Evolutionary conservation across 2,797 vertebrate species (phyloP), one percentile per base, ranked within the genome.

Genomic region (Linurgus olivaceus): DNA sequence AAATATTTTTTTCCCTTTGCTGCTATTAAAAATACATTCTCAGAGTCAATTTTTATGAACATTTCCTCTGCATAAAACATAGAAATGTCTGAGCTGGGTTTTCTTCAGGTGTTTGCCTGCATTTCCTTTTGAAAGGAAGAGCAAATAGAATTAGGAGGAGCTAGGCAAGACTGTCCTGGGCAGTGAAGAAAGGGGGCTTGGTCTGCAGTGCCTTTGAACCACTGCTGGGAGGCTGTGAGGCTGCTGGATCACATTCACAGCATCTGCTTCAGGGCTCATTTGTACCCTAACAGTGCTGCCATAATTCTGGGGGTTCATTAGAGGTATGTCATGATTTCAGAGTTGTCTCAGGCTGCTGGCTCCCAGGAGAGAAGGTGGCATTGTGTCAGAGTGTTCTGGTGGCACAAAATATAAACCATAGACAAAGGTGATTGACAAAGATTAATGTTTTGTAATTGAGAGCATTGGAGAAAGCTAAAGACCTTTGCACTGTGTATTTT

Each of bases 1-100:
- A 47, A 67, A 67, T 16, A 8, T 3, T 31, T 26, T 70, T 59
- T 5, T 15, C 4, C 23, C 23, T 23, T 33, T 1, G 1, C 21
- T 44, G 45, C 61, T 74, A 51, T 91, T 83, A 94, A 94, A 95
- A 86, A 80, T 78, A 11, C 75, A 51, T 91, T 90, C 38, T 55
- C 26, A 31, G 59, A 86, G 31, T 58, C n/a, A 47, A 6, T 63
- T 88, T 95, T 85, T 61, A 37, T 62, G 51, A 89, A 21, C 13
- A 51, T 93, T 84, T 93, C 45, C 18, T 80, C n/a, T 61, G 52
- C 54, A 55, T 74, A 59, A 85, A 88, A 74, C 48, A 17, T 75
- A 70, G 50, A 17, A 62, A 13, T 48, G 9, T 47, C 62, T 65
- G 65, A 86, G 42, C 38, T 74, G 66, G 54, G n/a, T 91, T 84